These are phyloP conservation scores for Odontophorus gujanensis DNA, from an alignment of 2,113 vertebrate species.

Conservation along the genomic window DNA sequence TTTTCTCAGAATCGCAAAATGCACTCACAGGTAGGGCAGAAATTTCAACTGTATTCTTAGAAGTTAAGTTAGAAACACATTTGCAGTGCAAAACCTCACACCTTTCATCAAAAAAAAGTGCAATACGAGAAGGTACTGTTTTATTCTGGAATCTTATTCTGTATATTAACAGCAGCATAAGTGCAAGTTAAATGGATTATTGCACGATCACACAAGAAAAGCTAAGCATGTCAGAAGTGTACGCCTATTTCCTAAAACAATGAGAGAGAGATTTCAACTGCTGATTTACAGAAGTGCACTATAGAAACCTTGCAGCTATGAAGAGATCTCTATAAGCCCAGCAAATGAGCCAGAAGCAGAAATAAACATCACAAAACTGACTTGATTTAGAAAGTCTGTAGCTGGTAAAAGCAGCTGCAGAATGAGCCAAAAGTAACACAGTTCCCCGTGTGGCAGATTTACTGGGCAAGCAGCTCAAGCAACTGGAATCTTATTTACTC, in stretches of 20 bases:
- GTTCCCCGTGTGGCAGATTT: neutral
- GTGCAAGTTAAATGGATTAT: neutral
- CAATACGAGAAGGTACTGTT: neutral
- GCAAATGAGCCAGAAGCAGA: neutral
- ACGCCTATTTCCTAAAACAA: neutral
- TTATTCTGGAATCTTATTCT: neutral
- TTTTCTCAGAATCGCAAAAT: neutral
- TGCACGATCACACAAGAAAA: neutral
- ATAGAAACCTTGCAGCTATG: neutral
- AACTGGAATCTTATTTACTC: neutral
- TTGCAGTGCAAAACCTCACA: neutral
- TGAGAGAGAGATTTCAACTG: neutral
- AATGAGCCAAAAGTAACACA: neutral
- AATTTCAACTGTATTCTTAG: neutral
- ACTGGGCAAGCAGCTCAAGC: neutral
- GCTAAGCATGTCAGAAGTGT: neutral
- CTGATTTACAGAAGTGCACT: neutral
- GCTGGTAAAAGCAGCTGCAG: constrained; percentile 2
- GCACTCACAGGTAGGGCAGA: neutral
- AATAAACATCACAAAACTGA: neutral
- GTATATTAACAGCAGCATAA: neutral
- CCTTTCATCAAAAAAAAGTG: neutral
- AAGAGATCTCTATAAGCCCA: neutral
- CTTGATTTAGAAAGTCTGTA: neutral
- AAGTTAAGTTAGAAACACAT: neutral